Base-by-base conservation (phyloP, 1,140 invertebrate species). In the Solenopsis fugax region DNA sequence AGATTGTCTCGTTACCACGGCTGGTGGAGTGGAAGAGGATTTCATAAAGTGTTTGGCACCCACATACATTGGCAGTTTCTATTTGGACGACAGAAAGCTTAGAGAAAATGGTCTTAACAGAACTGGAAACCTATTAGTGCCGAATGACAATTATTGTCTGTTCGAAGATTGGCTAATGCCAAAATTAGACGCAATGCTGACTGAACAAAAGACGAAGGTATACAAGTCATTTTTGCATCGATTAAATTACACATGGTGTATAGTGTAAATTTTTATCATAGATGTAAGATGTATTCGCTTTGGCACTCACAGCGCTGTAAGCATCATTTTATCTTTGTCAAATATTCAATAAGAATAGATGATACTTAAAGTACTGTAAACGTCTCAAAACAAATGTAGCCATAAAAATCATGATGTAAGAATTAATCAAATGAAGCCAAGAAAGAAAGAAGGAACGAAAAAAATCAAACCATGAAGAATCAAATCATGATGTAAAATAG, bases 91-190 rank as follows among this genome's bases (percentile, higher is more conserved):
- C 0, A 97, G 96, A 93, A 95, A 95, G 58, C 96, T 99, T 18
- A 96, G 99, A 84, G 97, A 98, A 9, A 97, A 97, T 88, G 99
- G 99, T 12, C 98, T 99, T 52, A 99, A 99, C 95, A 96, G 99
- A 90, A 99, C 99, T 90, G 99, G 99, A 48, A 99, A 99, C 96
- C 96, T 99, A 48, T 95, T 99, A 37, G 99, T 99, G 2, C 99
- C 99, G 6, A 99, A 99, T 96, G 97, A 99, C 92, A 99, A 99
- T 96, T 99, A 99, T 95, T 99, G 99, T 92, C 96, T 97, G 90
- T 99, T 99, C 96, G 99, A 99, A 96, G 98, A 99, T 93, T 99
- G 99, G 99, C 96, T 99, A 0, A 98, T 98, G 95, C 99, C 99
- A 0, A 96, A 98, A 91, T 96, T 99, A 24, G 98, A 99, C 93